Conservation (phyloP, 1,140 invertebrate genomes). For the Palaemon carinicauda region DNA sequence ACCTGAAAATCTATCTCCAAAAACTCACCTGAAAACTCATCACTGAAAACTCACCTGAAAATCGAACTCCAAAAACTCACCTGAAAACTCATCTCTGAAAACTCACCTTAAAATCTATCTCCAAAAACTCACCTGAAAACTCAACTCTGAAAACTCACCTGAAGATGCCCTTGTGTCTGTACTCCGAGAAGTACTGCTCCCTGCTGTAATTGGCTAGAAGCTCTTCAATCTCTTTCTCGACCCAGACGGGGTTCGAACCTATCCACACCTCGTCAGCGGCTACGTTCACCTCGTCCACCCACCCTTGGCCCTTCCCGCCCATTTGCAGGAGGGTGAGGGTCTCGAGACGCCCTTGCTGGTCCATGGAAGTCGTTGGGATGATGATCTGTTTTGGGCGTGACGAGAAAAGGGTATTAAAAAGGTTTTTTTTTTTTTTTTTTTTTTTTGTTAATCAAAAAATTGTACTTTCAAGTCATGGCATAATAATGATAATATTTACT, state of each 20-base stretch:
- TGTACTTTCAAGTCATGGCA: too few relatives aligned
- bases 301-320: neutral
- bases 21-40: too few relatives aligned
- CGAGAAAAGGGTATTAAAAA: too few relatives aligned
- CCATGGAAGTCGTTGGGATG: neutral
- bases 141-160: neutral
- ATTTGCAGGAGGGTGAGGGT: neutral
- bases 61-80: too few relatives aligned
- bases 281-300: neutral
- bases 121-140: neutral
- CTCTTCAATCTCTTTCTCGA: slow-evolving; percentile 17
- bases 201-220: slow-evolving; percentile 23
- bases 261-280: neutral
- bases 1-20: too few relatives aligned
- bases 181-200: slow-evolving; percentile 41
- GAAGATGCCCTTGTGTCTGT: slow-evolving; percentile 26
- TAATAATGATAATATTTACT: too few relatives aligned
- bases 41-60: too few relatives aligned
- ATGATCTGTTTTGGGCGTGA: neutral
- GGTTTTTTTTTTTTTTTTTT: too few relatives aligned
- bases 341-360: neutral
- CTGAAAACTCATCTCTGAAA: too few relatives aligned
- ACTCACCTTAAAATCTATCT: too few relatives aligned
- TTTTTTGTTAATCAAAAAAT: too few relatives aligned
- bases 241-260: too few relatives aligned